Evolutionary conservation across 1,140 invertebrate genomes (phyloP).

Genomic region (Nephila pilipes): DNA sequence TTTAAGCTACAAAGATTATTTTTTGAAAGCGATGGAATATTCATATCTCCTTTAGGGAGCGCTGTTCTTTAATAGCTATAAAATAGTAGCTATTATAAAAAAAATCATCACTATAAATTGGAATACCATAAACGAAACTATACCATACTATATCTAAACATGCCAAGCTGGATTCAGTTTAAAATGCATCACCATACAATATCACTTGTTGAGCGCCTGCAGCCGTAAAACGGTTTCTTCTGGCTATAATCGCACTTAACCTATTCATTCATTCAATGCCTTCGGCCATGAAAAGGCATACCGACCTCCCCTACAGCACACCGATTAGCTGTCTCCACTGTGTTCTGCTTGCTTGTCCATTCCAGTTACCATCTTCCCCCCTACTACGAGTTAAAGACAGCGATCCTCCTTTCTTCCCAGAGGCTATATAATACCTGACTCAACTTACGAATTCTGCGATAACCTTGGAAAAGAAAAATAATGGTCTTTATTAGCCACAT

Average conservation of each 20-base stretch:
- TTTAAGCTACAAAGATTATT: too few species aligned
- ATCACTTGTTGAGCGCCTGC: not conserved
- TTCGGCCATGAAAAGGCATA: not conserved
- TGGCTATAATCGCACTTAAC: not conserved
- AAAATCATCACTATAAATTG: too few species aligned
- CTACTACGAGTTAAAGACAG: not conserved
- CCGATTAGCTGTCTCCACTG: not conserved
- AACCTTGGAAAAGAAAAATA: slow-evolving; percentile 3
- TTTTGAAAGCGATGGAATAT: too few species aligned
- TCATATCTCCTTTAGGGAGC: too few species aligned
- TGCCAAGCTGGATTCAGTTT: not conserved
- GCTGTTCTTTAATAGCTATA: too few species aligned
- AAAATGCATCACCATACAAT: not conserved
- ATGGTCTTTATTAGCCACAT: not conserved
- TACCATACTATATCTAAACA: not conserved
- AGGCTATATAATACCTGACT: not conserved
- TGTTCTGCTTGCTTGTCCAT: not conserved
- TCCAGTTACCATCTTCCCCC: not conserved
- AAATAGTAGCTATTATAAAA: too few species aligned
- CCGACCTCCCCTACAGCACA: not conserved
- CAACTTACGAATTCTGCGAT: not conserved
- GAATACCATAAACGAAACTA: too few species aligned
- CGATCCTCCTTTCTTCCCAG: not conserved
- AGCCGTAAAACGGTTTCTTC: not conserved
- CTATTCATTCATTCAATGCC: not conserved